phyloP scores from a whole-genome alignment of 2,797 vertebrate genomes.

The Enteromius anoplus region DNA sequence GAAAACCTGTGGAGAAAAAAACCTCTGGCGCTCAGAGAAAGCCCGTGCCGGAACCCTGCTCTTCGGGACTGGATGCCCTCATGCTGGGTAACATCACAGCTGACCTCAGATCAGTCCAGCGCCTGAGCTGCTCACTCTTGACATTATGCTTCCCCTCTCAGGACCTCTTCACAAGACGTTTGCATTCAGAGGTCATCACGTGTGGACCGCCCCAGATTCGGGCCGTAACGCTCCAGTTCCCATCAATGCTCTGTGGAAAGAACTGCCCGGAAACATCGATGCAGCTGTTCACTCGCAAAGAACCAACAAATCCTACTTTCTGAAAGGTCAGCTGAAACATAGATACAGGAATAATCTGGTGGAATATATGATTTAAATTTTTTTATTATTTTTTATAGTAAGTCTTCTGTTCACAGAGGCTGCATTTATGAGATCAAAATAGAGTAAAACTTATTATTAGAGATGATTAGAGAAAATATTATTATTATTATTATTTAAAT shows the following conservation, averaged over 20 bases:
- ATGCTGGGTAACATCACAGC: slow-evolving; percentile 77
- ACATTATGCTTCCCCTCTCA: slow-evolving; percentile 51
- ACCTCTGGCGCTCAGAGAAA: slow-evolving; percentile 30
- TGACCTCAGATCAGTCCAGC: not conserved
- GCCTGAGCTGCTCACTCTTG: not conserved
- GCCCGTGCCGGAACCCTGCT: slow-evolving; percentile 76
- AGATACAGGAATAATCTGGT: not conserved
- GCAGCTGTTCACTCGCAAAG: slow-evolving; percentile 84
- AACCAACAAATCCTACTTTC: slow-evolving; percentile 82
- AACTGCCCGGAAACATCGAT: slow-evolving; percentile 78
- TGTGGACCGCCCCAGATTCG: slow-evolving; percentile 81
- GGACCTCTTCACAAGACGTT: slow-evolving; percentile 80
- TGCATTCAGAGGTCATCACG: slow-evolving; percentile 80
- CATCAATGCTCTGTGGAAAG: slow-evolving; percentile 80
- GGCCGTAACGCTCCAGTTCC: slow-evolving; percentile 70
- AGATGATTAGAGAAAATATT: too few species aligned
- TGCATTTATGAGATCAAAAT: too few species aligned
- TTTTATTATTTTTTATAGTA: too few species aligned
- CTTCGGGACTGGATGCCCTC: slow-evolving; percentile 76
- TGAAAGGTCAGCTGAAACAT: slow-evolving; percentile 75
- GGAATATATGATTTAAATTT: too few species aligned
- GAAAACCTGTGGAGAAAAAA: slow-evolving; percentile 62
- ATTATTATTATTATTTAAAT: too few species aligned
- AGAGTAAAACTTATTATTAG: too few species aligned
- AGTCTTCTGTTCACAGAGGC: too few species aligned